phyloP scores from a whole-genome alignment of 2,797 vertebrate species.

The Takifugu ocellatus region DNA sequence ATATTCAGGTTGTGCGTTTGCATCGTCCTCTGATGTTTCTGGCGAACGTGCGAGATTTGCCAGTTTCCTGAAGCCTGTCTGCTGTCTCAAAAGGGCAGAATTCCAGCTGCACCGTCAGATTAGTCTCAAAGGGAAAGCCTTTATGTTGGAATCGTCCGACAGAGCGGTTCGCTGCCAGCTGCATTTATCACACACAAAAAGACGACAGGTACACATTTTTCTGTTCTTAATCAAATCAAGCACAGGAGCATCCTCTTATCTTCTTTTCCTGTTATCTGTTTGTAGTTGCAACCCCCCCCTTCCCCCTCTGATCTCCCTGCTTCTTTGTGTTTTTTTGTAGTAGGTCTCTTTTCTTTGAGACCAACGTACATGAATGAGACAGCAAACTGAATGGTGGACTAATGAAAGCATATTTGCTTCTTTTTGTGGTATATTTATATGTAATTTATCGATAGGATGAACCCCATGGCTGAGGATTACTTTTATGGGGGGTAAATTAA shows the following conservation, averaged over 20 bases:
- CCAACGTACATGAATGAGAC: background rate
- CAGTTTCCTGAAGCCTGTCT: constrained; percentile 18
- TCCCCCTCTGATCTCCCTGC: constrained; percentile 27
- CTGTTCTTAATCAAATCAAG: constrained; percentile 23
- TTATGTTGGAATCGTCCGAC: constrained; percentile 28
- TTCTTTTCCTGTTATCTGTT: constrained; percentile 34
- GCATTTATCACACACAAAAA: constrained; percentile 18
- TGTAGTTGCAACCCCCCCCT: constrained; percentile 29
- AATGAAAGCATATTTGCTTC: background rate
- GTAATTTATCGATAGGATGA: too few species aligned
- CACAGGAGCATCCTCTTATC: constrained; percentile 36
- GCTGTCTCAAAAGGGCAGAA: constrained; percentile 7
- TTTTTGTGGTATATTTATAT: too few species aligned
- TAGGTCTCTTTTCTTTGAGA: constrained; percentile 13
- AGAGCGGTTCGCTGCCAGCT: constrained; percentile 22
- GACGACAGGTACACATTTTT: background rate
- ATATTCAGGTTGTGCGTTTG: constrained; percentile 7
- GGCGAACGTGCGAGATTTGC: constrained; percentile 3
- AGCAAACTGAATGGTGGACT: background rate
- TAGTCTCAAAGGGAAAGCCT: constrained; percentile 24
- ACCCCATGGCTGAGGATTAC: too few species aligned
- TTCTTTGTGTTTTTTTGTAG: constrained; percentile 26
- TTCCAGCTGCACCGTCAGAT: constrained; percentile 13
- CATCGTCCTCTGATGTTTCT: constrained; percentile 1
- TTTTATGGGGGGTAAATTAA: too few species aligned